Percentiles rank a stretch among this genome's conserved stretches.
Evolutionary conservation across 2,888 invertebrate genomes (phyloP).

Genomic region (Cataglyphis rosenhaueri): DNA sequence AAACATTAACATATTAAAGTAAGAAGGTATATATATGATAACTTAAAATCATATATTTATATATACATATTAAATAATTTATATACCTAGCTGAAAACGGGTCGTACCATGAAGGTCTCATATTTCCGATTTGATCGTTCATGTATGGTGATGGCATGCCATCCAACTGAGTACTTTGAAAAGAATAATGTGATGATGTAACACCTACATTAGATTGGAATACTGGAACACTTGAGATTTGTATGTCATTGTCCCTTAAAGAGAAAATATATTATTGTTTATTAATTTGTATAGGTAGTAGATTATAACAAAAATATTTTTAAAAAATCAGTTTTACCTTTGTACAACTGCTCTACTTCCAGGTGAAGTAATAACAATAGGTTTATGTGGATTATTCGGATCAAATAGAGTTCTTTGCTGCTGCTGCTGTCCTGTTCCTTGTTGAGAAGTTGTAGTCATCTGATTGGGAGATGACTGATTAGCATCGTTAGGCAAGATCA

Average conservation of each 20-base stretch:
- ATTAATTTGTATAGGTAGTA: neutral
- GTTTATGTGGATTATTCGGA: constrained; percentile 90
- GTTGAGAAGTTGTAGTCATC: constrained; percentile 62
- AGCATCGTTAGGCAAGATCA: constrained; percentile 83
- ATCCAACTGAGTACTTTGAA: constrained; percentile 78
- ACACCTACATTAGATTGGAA: constrained; percentile 77
- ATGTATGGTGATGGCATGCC: constrained; percentile 70
- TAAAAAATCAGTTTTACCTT: constrained; percentile 70
- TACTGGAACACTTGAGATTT: constrained; percentile 76
- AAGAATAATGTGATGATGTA: constrained; percentile 73
- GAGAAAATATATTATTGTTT: constrained; percentile 2
- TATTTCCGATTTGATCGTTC: constrained; percentile 86
- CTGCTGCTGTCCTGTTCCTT: constrained; percentile 75
- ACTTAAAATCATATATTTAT: neutral
- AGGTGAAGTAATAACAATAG: constrained; percentile 89
- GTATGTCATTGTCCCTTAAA: constrained; percentile 79
- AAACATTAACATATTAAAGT: neutral
- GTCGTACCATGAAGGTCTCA: constrained; percentile 88
- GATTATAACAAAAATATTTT: neutral
- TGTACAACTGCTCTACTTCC: constrained; percentile 83
- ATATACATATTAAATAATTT: neutral
- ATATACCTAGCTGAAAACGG: constrained; percentile 86
- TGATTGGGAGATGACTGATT: constrained; percentile 75
- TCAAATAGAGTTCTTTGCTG: constrained; percentile 88
- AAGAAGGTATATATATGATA: neutral